Evolutionary conservation across 2,113 vertebrate genomes (phyloP).

Genomic region (rabbit (Oryctolagus cuniculus)): DNA sequence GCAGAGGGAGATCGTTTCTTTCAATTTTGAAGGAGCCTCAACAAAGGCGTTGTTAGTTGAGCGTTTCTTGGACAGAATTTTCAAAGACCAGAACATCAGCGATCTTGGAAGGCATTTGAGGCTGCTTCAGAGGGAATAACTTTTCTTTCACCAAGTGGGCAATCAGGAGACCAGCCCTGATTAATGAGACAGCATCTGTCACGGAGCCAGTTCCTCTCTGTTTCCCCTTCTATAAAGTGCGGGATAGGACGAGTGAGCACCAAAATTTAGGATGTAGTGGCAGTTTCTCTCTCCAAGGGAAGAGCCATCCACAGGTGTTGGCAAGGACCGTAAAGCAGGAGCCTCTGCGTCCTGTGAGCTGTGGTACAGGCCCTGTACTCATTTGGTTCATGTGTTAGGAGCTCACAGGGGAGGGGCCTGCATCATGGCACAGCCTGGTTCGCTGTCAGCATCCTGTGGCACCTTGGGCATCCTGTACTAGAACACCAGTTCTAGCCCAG

Average conservation of each 20-base stretch:
- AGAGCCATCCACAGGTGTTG: not conserved
- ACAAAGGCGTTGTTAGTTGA: not conserved
- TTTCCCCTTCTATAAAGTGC: slow-evolving; percentile 14
- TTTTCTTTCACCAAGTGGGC: not conserved
- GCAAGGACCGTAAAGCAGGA: not conserved
- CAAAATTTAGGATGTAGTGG: not conserved
- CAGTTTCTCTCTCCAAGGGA: not conserved
- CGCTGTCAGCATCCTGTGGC: too few relatives aligned
- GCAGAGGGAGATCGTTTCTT: slow-evolving; percentile 62
- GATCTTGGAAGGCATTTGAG: slow-evolving; percentile 5
- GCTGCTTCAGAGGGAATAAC: not conserved
- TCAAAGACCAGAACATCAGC: slow-evolving; percentile 22
- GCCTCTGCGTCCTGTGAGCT: not conserved
- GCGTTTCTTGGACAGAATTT: slow-evolving; percentile 3
- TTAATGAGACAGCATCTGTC: not conserved
- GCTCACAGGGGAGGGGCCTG: not conserved
- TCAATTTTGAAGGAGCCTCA: slow-evolving; percentile 3
- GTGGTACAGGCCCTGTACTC: not conserved
- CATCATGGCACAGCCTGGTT: too few relatives aligned
- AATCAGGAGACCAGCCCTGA: not conserved
- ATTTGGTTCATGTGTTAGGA: not conserved
- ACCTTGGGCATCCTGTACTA: too few relatives aligned
- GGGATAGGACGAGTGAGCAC: not conserved
- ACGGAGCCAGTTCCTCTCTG: slow-evolving; percentile 40
- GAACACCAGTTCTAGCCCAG: too few relatives aligned